Base-by-base conservation (phyloP, 2,888 invertebrate species). In the Arctia plantaginis region DNA sequence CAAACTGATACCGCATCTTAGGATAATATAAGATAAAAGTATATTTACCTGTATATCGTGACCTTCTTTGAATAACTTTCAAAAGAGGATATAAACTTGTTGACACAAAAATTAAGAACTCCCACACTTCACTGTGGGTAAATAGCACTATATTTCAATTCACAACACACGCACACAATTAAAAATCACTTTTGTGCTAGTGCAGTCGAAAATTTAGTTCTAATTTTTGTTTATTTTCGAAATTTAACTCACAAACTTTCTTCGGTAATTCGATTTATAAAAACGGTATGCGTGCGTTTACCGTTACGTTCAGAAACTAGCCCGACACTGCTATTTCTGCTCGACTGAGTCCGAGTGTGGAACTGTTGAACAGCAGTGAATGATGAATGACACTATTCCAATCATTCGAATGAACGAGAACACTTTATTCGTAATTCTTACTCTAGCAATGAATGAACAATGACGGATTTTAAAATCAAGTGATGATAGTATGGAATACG, bases 21-120 rank as follows among this genome's bases (percentile, higher is more conserved):
- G 74, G 67, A 66, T 67, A 69, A 64, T 78, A n/a, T 35, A n/a
- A 55, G 8, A 2, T 69, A 82, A 82, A 84, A 85, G 80, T 81
- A 83, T 85, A 86, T 87, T 89, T 89, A 92, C 92, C 92, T 91
- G 88, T 86, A 82, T 74, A 79, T 47, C 74, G 80, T 88, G 91
- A 87, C 91, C 92, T 93, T 91, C 90, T 90, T 87, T 80, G 72
- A 78, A 82, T 86, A 89, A 92, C 90, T 90, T 91, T 90, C 88
- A 83, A 88, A 77, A 85, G 84, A 86, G 87, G 81, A 88, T 85
- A 80, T 76, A 51, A 83, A 87, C 83, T 89, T 87, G 86, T 88
- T 86, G 84, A 89, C 87, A 87, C 86, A 88, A 85, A 87, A 88
- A 83, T 81, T 81, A 72, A 35, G 64, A 72, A 80, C 78, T 78